Base-by-base conservation (phyloP, 2,797 vertebrate genomes). In the Myripristis murdjan region DNA sequence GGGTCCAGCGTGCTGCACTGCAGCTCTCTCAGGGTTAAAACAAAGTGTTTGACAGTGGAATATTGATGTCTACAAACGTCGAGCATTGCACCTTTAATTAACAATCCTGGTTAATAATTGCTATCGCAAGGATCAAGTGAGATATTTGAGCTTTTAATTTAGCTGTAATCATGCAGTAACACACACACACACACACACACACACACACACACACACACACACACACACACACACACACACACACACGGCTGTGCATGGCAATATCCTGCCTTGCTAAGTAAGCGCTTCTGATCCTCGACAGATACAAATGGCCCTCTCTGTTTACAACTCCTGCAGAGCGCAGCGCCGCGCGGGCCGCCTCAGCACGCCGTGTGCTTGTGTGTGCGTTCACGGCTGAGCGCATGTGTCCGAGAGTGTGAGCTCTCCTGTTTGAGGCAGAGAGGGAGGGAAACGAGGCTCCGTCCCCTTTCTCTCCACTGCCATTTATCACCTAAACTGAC, bases 401-500 rank as follows among this genome's bases (percentile, higher is more conserved):
- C 66, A 59, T 70, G 56, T 63, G 43, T 56, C 23, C 3, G 1
- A 39, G 58, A 11, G 54, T 4, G 41, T 20, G 24, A 20, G 11
- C 2, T 14, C 44, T 68, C 78, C 68, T 73, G 52, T 68, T 73
- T 68, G 47, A 47, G 9, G 6, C 12, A 16, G 37, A 20, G 5
- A 41, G 15, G 28, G 16, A 26, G 35, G 28, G 24, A 31, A 26
- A 31, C 37, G 56, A 53, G 22, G 64, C 14, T 67, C 68, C 61
- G 49, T 70, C 62, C 59, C 14, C 48, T 26, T 11, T 23, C 22
- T 52, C 22, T 65, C 26, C 12, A 3, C 46, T 2, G 57, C 73
- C 71, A 75, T 90, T 77, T 35, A 77, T 88, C 86, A 87, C 66
- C 69, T 55, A 8, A 57, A 67, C 84, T 74, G 83, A 89, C 72